Conservation (phyloP, 1,140 invertebrate species). For the Drosophila ironensis region DNA sequence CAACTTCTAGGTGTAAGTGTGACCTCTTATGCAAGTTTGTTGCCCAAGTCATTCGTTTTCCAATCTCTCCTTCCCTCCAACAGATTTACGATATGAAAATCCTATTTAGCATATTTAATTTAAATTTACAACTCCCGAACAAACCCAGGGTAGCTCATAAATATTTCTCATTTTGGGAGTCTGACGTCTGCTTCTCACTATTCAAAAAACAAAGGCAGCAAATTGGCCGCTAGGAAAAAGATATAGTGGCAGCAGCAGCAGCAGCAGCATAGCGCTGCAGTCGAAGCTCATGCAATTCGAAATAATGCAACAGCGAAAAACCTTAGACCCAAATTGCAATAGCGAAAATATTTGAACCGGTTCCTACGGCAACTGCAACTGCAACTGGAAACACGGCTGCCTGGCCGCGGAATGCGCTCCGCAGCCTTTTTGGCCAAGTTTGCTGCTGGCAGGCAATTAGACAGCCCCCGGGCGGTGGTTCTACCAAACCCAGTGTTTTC, state of each 20-base stretch:
- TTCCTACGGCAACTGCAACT: slow-evolving; percentile 40
- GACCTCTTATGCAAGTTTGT: slow-evolving; percentile 28
- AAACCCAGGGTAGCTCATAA: slow-evolving; percentile 22
- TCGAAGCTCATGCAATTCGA: slow-evolving; percentile 61
- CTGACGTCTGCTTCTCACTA: slow-evolving; percentile 22
- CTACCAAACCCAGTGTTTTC: background rate
- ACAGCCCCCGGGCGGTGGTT: slow-evolving; percentile 32
- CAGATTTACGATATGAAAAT: slow-evolving; percentile 27
- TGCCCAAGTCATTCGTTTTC: slow-evolving; percentile 44
- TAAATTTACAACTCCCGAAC: slow-evolving; percentile 12
- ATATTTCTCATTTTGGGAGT: slow-evolving; percentile 19
- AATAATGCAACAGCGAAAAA: slow-evolving; percentile 48
- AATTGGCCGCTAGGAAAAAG: slow-evolving; percentile 28
- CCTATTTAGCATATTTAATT: slow-evolving; percentile 34
- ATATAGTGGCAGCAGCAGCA: slow-evolving; percentile 1
- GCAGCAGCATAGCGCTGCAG: slow-evolving; percentile 20
- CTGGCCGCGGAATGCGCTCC: slow-evolving; percentile 58
- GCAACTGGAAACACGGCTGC: slow-evolving; percentile 57
- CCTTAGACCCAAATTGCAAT: slow-evolving; percentile 69
- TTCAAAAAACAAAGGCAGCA: slow-evolving; percentile 29
- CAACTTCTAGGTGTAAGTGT: background rate
- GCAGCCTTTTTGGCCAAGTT: slow-evolving; percentile 49
- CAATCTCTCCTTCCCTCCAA: slow-evolving; percentile 9
- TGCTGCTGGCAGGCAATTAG: slow-evolving; percentile 37
- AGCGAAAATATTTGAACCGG: slow-evolving; percentile 74